Conservation (phyloP, 2,888 invertebrate species). For the Rhyacophila evoluta region DNA sequence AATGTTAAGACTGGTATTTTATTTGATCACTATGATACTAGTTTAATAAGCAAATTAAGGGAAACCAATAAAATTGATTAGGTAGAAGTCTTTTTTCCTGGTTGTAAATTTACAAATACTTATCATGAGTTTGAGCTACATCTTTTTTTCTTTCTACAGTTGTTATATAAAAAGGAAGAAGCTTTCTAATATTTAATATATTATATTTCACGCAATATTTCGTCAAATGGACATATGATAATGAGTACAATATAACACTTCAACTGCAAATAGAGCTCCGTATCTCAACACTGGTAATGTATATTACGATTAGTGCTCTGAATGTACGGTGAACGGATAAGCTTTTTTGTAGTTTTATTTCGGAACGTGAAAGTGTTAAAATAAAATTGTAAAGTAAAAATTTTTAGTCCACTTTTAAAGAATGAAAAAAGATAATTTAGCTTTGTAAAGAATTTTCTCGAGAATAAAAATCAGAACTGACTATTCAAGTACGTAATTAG, state of each 20-base stretch:
- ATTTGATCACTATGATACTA: no score
- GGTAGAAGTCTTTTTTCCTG: no score
- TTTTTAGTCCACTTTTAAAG: neutral
- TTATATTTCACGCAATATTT: neutral
- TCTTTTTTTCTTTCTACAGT: no score
- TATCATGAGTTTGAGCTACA: no score
- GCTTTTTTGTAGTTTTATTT: constrained; percentile 1
- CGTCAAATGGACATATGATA: neutral
- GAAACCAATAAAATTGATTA: no score
- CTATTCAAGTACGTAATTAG: neutral
- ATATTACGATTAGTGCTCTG: neutral
- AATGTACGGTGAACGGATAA: neutral
- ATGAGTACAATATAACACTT: neutral
- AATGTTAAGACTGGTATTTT: no score
- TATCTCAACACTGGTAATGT: constrained; percentile 14
- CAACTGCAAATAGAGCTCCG: neutral
- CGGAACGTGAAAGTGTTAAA: constrained; percentile 7
- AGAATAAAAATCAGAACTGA: neutral
- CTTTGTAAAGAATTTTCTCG: neutral
- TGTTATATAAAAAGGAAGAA: no score
- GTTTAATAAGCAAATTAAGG: no score
- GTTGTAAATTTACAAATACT: no score
- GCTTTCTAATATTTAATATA: no score
- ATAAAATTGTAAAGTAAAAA: neutral
- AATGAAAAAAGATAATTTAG: neutral